phyloP scores from a whole-genome alignment of 1,140 invertebrate genomes.

The Zaprionus lachaisei region DNA sequence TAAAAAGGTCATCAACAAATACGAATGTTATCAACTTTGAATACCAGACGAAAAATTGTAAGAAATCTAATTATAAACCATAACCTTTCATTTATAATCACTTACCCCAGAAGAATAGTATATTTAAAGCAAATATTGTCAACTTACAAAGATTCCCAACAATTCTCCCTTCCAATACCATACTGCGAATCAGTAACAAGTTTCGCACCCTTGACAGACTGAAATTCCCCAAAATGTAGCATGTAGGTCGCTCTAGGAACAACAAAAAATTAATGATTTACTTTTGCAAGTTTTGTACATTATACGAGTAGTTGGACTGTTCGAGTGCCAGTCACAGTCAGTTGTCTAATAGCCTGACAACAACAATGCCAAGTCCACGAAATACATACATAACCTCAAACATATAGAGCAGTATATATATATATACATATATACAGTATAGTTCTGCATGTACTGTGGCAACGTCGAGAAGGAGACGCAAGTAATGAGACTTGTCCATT shows the following conservation, averaged over 20 bases:
- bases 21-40: too few relatives aligned
- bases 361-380: constrained; percentile 36
- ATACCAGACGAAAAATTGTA: too few relatives aligned
- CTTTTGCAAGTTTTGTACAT: constrained; percentile 48
- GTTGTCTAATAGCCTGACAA: constrained; percentile 40
- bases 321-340: constrained; percentile 31
- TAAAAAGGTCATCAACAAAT: too few relatives aligned
- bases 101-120: too few relatives aligned
- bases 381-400: constrained; percentile 7
- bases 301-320: neutral
- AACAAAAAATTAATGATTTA: constrained; percentile 61
- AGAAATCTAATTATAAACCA: too few relatives aligned
- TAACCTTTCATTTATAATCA: too few relatives aligned
- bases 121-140: too few relatives aligned
- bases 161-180: neutral
- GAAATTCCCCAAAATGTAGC: constrained; percentile 17
- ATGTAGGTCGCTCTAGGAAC: constrained; percentile 26
- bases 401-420: neutral
- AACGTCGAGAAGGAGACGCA: constrained; percentile 40
- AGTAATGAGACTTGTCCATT: constrained; percentile 74
- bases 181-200: too few relatives aligned
- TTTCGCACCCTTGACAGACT: neutral
- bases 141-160: too few relatives aligned
- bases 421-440: constrained; percentile 11
- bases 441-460: constrained; percentile 21